Evolutionary conservation across 2,797 vertebrate genomes (phyloP).

Genomic region (Geotrypetes seraphini): DNA sequence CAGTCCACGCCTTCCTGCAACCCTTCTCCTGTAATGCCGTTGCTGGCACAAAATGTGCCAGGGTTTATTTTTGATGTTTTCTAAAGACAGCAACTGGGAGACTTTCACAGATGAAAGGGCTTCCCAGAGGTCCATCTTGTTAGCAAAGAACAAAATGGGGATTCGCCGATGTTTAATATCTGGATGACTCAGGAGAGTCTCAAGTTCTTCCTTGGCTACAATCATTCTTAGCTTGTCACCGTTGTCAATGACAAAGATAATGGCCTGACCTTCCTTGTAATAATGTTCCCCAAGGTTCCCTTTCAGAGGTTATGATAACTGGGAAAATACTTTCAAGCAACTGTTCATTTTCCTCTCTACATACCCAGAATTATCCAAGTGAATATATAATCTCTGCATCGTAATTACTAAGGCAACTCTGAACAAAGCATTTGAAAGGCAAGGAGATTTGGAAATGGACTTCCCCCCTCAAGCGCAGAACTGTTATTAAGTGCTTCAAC

Average conservation of each 20-base stretch:
- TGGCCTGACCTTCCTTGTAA: too few relatives aligned
- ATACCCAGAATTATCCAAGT: too few relatives aligned
- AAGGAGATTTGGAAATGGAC: background rate
- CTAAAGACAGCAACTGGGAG: constrained; percentile 86
- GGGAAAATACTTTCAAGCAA: background rate
- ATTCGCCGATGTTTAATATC: constrained; percentile 91
- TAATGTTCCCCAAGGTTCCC: too few relatives aligned
- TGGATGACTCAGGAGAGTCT: too few relatives aligned
- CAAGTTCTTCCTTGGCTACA: too few relatives aligned
- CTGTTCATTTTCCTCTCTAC: background rate
- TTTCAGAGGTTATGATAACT: background rate
- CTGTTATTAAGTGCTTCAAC: background rate
- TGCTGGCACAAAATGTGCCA: constrained; percentile 99
- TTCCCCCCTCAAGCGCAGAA: background rate
- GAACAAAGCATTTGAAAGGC: background rate
- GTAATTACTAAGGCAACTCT: background rate
- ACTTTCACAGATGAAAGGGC: constrained; percentile 91
- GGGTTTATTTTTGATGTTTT: constrained; percentile 95
- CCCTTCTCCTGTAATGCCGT: too few relatives aligned
- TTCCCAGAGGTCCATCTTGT: constrained; percentile 96
- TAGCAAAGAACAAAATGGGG: constrained; percentile 95
- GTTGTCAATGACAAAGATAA: too few relatives aligned
- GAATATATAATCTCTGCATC: accelerated
- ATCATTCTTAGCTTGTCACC: too few relatives aligned
- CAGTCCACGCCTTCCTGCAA: too few relatives aligned